These are phyloP conservation scores for Torymus aiolomorphi DNA, from an alignment of 2,888 invertebrate genomes.

Conservation along the genomic window DNA sequence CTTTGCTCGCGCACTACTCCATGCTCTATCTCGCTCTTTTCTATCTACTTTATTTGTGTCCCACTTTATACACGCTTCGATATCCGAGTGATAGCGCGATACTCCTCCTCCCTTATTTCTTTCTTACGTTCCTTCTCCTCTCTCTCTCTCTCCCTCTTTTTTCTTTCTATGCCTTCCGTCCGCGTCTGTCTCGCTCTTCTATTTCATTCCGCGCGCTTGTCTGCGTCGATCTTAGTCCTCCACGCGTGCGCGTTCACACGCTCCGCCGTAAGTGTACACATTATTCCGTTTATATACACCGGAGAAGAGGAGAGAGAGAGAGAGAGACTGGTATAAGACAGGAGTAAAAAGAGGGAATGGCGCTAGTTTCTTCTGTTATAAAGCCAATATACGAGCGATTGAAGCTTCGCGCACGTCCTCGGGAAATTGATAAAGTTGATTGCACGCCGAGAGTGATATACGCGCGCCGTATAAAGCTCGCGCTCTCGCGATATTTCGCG, in stretches of 20 bases:
- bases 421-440: not conserved
- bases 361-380: constrained; percentile 2
- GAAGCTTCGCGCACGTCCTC: not conserved
- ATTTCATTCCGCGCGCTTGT: not conserved
- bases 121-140: not conserved
- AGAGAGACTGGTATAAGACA: not conserved
- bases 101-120: constrained; percentile 13
- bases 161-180: not conserved
- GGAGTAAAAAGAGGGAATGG: not conserved
- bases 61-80: constrained; percentile 73
- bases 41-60: constrained; percentile 59
- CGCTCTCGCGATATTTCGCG: too few relatives aligned
- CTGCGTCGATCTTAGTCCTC: too few relatives aligned
- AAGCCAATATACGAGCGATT: not conserved
- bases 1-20: too few relatives aligned
- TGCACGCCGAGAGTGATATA: not conserved
- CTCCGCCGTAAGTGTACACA: not conserved
- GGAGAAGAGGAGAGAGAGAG: not conserved
- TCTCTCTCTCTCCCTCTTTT: not conserved
- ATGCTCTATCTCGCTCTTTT: constrained; percentile 45
- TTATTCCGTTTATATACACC: constrained; percentile 1
- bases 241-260: not conserved
- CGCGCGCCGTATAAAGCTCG: too few relatives aligned
- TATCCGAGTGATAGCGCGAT: constrained; percentile 68
- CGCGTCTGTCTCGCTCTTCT: constrained; percentile 5